Evolutionary conservation across 2,113 vertebrate species (phyloP), one percentile per base, ranked within the genome.

Genomic region (Scartelaos histophorus): DNA sequence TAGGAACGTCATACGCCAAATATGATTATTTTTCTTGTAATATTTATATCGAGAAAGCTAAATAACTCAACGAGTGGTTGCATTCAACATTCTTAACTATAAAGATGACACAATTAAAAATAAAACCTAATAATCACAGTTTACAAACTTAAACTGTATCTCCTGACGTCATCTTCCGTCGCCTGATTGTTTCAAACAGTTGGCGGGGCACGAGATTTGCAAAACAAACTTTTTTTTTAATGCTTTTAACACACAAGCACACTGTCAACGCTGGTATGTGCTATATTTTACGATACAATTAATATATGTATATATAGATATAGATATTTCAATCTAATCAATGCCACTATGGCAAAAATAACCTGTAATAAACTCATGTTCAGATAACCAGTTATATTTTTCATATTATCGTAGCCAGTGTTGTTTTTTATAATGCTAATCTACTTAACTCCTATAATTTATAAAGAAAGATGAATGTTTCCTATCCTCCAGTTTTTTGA

Each of bases 111-210:
- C 5, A 53, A n/a, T 54, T 54, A n/a, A 19, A 54, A n/a, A 54
- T 54, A 54, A n/a, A n/a, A 2, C 2, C 19, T 25, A 13, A 25
- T 25, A 1, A 15, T 58, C 22, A 15, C 3, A 24, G 11, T 58
- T 57, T 58, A 56, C 12, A 12, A 56, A 56, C 11, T 56, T 22
- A 22, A n/a, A 9, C 2, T 3, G 22, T 13, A 1, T 22, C 2
- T 2, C n/a, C n/a, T 64, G 61, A 43, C 61, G 61, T 64, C 61
- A 64, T 64, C 35, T 64, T 38, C 19, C 17, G 4, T 38, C 17
- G 61, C 61, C 61, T 43, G 19, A 2, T 61, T 34, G 34, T 19
- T 64, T 64, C 29, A 64, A 64, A 64, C 61, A n/a, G 61, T 64
- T 43, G 61, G 61, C 61, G 61, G 61, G 7, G 9, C 34, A 19